Evolutionary conservation across 2,888 invertebrate genomes (phyloP).

Genomic region (Cephus sareptanus): DNA sequence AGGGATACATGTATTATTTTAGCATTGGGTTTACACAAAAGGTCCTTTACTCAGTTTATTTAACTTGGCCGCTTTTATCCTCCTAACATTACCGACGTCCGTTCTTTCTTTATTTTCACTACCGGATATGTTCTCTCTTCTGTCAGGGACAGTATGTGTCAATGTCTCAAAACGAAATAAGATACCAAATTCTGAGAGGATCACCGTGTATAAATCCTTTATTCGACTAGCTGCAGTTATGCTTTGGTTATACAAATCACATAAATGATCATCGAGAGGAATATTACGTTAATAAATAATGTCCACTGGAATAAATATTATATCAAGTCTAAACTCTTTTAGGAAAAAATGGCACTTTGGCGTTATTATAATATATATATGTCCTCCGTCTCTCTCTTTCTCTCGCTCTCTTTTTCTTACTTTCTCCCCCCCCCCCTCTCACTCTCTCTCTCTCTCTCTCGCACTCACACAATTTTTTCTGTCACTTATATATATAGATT

Average conservation of each 20-base stretch:
- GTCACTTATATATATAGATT: not conserved
- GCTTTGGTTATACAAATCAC: constrained; percentile 17
- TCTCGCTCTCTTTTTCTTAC: not conserved
- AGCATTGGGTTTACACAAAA: constrained; percentile 54
- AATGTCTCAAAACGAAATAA: not conserved
- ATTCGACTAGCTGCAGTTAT: constrained; percentile 16
- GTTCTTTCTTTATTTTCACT: constrained; percentile 28
- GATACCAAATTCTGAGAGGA: not conserved
- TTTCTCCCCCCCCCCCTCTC: too few species aligned
- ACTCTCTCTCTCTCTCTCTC: not conserved
- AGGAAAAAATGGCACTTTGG: not conserved
- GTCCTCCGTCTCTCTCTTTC: not conserved
- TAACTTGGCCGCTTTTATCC: constrained; percentile 39
- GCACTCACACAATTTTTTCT: not conserved
- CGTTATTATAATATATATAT: not conserved
- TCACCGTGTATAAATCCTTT: constrained; percentile 7
- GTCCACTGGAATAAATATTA: constrained; percentile 43
- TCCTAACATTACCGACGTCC: constrained; percentile 37
- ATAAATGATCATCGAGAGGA: not conserved
- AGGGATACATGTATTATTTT: constrained; percentile 49
- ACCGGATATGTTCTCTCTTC: constrained; percentile 9
- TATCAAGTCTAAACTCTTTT: not conserved
- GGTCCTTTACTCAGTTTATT: constrained; percentile 42
- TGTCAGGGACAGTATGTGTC: not conserved
- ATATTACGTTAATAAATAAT: constrained; percentile 24